Percentiles rank a stretch among this genome's conserved stretches.
Conservation (phyloP, 2,113 vertebrate genomes). For the Microcebus jonahi region DNA sequence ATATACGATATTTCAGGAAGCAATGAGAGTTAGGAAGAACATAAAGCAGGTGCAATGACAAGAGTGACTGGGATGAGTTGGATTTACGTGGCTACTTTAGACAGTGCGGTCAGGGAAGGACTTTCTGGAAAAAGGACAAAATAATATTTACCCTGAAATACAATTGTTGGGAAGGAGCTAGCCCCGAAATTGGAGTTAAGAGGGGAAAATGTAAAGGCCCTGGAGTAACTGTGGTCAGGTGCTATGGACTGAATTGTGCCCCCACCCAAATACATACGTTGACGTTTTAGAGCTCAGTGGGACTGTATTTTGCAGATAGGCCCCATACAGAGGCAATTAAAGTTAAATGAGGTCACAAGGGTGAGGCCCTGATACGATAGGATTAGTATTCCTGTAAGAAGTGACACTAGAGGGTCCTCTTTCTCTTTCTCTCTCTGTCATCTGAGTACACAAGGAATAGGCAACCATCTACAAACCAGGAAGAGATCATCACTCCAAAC, state of each 20-base stretch:
- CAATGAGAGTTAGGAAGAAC: background rate
- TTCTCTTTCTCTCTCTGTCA: background rate
- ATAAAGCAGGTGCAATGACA: background rate
- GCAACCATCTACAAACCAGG: background rate
- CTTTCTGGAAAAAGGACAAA: background rate
- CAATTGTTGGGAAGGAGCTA: background rate
- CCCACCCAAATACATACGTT: background rate
- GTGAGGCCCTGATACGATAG: background rate
- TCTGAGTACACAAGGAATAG: background rate
- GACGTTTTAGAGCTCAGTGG: background rate
- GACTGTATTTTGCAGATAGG: background rate
- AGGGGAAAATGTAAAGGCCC: background rate
- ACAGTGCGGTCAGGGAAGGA: background rate
- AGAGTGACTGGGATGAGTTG: background rate
- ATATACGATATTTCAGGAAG: background rate
- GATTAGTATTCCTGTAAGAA: background rate
- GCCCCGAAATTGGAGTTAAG: background rate
- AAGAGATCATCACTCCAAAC: background rate
- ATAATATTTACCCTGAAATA: background rate
- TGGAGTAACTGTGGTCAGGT: background rate
- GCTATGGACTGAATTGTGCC: background rate
- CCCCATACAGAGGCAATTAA: background rate
- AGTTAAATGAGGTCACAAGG: background rate
- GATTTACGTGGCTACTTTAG: background rate
- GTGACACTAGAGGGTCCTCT: background rate